Evolutionary conservation across 2,797 vertebrate species (phyloP).

Genomic region (Accipiter fasciatus): DNA sequence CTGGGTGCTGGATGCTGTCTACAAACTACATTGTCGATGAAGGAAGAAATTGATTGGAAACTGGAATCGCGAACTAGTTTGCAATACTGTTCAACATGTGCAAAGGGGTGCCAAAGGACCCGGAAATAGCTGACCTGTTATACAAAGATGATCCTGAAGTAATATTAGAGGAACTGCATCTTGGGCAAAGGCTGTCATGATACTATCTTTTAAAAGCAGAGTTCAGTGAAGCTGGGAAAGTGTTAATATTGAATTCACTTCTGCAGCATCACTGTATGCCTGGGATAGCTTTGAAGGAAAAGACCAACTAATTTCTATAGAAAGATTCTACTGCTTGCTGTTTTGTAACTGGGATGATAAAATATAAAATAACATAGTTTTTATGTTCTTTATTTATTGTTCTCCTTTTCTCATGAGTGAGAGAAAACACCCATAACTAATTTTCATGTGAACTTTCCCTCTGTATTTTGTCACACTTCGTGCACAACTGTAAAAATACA

Average conservation of each 20-base stretch:
- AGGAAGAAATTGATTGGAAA: slow-evolving; percentile 74
- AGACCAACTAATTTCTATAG: not conserved
- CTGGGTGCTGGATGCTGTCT: slow-evolving; percentile 79
- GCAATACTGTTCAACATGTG: slow-evolving; percentile 84
- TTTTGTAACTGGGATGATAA: not conserved
- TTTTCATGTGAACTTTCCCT: not conserved
- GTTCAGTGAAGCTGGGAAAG: not conserved
- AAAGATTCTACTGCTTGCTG: not conserved
- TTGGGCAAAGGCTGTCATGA: not conserved
- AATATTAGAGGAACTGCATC: not conserved
- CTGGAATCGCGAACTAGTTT: slow-evolving; percentile 70
- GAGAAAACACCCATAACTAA: not conserved
- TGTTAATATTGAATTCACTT: not conserved
- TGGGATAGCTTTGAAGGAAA: not conserved
- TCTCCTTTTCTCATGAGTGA: not conserved
- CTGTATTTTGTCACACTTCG: not conserved
- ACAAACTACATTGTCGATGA: slow-evolving; percentile 79
- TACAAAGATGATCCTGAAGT: too few species aligned
- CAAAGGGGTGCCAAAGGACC: slow-evolving; percentile 77
- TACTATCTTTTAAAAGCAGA: not conserved
- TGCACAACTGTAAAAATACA: not conserved
- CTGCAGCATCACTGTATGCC: not conserved
- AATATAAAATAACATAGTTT: not conserved
- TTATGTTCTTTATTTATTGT: not conserved
- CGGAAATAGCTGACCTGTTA: too few species aligned